A percentile compares a stretch with the other conserved stretches of the same genome.
Evolutionary conservation across 1,140 invertebrate genomes (phyloP).

Genomic region (Leucophenga varia): DNA sequence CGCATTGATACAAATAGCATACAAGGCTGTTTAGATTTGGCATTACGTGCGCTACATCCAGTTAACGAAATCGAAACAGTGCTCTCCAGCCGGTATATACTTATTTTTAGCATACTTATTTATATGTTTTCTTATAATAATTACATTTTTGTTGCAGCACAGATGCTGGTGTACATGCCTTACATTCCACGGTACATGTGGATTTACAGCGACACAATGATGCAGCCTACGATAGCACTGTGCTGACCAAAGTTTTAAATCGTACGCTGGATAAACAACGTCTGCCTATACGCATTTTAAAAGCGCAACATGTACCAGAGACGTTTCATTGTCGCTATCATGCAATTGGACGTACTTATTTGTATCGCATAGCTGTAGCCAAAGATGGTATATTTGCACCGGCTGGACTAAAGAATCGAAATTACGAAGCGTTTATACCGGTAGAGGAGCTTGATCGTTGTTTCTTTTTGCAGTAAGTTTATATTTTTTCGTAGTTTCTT

Average conservation of each 20-base stretch:
- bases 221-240: constrained; percentile 56
- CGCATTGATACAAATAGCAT: constrained; percentile 61
- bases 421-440: constrained; percentile 32
- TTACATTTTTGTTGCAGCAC: constrained; percentile 59
- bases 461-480: constrained; percentile 43
- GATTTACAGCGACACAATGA: constrained; percentile 60
- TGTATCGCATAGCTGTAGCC: constrained; percentile 64
- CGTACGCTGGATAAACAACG: constrained; percentile 60
- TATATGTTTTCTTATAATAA: constrained; percentile 2
- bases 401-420: constrained; percentile 20
- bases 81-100: constrained; percentile 67
- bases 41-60: constrained; percentile 58
- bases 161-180: constrained; percentile 72
- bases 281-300: constrained; percentile 61
- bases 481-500: too few relatives aligned
- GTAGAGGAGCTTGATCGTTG: constrained; percentile 48
- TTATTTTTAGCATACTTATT: constrained; percentile 16
- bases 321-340: constrained; percentile 64
- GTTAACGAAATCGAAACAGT: constrained; percentile 58
- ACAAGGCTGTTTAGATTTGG: constrained; percentile 68
- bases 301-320: constrained; percentile 61
- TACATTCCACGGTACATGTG: constrained; percentile 65
- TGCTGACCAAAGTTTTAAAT: constrained; percentile 60
- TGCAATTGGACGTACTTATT: constrained; percentile 65
- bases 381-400: constrained; percentile 28